Conservation (phyloP, 2,888 invertebrate species). For the Linyphia triangularis region DNA sequence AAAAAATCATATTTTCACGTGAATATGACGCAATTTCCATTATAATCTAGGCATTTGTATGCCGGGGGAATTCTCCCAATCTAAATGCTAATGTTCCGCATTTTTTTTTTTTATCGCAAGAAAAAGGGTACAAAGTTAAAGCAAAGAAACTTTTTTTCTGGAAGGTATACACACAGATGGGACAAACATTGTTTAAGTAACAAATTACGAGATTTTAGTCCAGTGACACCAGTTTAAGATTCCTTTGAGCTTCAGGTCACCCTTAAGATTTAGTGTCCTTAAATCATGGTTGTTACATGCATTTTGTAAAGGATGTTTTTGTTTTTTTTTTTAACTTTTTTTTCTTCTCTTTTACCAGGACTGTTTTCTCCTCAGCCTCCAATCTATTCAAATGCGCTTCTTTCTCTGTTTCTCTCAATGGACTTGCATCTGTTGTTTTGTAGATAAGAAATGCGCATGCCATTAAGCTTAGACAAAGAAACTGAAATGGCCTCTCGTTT, state of each 20-base stretch:
- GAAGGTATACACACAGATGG: background rate
- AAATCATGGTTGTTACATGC: background rate
- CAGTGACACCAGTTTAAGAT: background rate
- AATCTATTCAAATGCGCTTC: background rate
- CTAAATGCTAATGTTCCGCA: slow-evolving; percentile 14
- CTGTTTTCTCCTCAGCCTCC: background rate
- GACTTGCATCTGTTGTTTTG: background rate
- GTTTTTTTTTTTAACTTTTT: background rate
- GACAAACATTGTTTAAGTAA: background rate
- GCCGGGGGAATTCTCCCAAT: background rate
- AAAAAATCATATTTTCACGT: background rate
- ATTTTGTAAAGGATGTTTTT: background rate
- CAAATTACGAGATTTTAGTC: background rate
- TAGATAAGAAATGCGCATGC: background rate
- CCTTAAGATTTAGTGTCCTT: background rate
- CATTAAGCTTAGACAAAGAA: background rate
- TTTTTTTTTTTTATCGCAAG: too few relatives aligned
- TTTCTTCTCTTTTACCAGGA: too few relatives aligned
- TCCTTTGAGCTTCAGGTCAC: background rate
- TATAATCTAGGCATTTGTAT: slow-evolving; percentile 11
- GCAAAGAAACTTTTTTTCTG: background rate
- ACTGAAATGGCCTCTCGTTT: background rate
- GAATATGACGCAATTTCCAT: background rate
- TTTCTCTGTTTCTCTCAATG: background rate
- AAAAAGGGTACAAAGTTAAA: background rate